Evolutionary conservation across 2,797 vertebrate genomes (phyloP), one percentile per base, ranked within the genome.

Genomic region (Astyanax mexicanus): DNA sequence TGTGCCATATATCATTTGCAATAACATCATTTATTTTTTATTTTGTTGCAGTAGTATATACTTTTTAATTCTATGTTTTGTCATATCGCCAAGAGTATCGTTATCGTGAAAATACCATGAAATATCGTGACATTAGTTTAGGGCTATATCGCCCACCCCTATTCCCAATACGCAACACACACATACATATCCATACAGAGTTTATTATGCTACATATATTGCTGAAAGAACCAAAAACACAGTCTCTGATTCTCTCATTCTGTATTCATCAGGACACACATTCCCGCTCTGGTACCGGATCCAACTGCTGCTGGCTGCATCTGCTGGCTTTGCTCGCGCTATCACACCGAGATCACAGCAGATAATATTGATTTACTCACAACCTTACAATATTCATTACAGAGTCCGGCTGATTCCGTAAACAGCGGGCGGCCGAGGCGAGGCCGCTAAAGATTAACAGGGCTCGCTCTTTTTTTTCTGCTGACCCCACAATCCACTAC

Each of bases 391-490:
- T 64, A 83, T 80, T 80, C 73, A 80, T 83, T 65, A 82, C 51
- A 80, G 25, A 84, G 71, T 78, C 66, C 55, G 27, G 55, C 72
- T 78, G 55, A 82, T 82, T 81, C 54, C 71, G 49, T 84, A 78
- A 81, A 86, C 44, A 80, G 71, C 38, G 0, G 61, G 60, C 51
- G 60, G 64, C 23, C 62, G 42, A 40, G 25, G 15, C 32, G 65
- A 69, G n/a, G 76, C 75, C n/a, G 17, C 68, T 17, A 38, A 47
- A 66, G 68, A 84, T 82, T 78, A 73, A 51, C 40, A 60, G 19
- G 42, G 57, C 58, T 19, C 9, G 32, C 15, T 29, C 60, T 49
- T 10, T 73, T 32, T 77, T 86, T 78, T 79, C 44, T 87, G 83
- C 84, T 86, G 85, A 84, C 79, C 27, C 35, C 23, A 77, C 69